These are phyloP conservation scores for Donacobius atricapilla DNA, from an alignment of 2,113 vertebrate genomes.

Conservation along the genomic window DNA sequence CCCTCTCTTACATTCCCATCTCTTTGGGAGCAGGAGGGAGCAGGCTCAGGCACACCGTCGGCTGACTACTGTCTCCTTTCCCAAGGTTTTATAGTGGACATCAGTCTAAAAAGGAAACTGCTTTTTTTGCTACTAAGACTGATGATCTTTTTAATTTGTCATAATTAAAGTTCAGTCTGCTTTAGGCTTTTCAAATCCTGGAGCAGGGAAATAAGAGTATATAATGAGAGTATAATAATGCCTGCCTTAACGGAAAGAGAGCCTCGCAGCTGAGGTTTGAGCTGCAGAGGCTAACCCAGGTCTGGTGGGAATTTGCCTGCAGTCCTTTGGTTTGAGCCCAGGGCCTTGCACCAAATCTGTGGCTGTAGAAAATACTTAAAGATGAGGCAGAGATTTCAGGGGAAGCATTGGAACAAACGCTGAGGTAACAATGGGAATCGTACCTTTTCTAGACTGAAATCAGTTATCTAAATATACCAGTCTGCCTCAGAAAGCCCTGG, in stretches of 20 bases:
- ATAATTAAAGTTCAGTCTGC: accelerated
- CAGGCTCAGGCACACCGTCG: accelerated
- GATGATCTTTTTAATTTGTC: neutral
- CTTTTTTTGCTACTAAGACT: neutral
- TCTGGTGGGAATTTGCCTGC: neutral
- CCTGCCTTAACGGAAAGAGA: neutral
- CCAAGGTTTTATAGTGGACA: neutral
- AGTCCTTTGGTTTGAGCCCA: neutral
- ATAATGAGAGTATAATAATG: neutral
- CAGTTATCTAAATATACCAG: neutral
- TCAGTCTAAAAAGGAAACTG: neutral
- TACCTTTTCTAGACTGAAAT: neutral
- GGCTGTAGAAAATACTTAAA: neutral
- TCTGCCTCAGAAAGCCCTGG: neutral
- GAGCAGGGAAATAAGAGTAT: neutral
- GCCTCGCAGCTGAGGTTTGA: accelerated
- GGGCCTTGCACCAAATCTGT: neutral
- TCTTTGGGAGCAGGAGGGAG: neutral
- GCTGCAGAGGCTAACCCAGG: neutral
- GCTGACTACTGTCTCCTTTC: neutral
- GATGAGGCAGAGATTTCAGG: neutral
- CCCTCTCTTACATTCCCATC: neutral
- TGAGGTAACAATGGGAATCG: neutral
- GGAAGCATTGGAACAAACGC: neutral
- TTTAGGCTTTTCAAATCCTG: neutral